Evolutionary conservation across 2,113 vertebrate genomes (phyloP).

Genomic region (Manacus vitellinus): DNA sequence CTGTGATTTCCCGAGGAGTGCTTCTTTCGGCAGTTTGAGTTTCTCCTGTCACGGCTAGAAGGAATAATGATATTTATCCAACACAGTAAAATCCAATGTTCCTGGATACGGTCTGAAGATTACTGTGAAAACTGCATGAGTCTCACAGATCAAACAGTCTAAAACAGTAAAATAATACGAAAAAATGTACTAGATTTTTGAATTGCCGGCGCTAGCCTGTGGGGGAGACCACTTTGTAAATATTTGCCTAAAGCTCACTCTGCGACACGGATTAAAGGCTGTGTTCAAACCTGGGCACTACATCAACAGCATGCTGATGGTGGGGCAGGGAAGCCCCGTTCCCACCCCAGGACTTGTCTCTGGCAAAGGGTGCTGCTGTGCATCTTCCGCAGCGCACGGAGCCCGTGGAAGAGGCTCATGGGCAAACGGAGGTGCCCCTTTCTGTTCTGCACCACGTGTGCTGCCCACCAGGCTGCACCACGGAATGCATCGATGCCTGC

Average conservation of each 20-base stretch:
- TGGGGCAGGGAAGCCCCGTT: background rate
- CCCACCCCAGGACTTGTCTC: background rate
- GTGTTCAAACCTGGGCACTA: background rate
- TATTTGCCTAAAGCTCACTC: background rate
- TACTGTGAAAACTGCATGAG: background rate
- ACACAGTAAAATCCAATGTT: background rate
- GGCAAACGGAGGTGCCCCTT: background rate
- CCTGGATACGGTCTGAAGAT: background rate
- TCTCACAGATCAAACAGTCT: background rate
- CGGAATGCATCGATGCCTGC: fast-evolving
- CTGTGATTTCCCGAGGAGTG: background rate
- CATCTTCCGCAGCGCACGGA: background rate
- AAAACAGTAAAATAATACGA: background rate
- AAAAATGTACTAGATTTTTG: background rate
- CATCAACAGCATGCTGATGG: fast-evolving
- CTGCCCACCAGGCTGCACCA: background rate
- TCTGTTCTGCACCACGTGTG: fast-evolving
- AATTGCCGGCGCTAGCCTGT: background rate
- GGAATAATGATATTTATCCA: background rate
- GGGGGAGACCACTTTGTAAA: background rate
- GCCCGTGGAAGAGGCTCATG: background rate
- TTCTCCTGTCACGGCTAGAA: background rate
- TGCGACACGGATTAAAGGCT: background rate
- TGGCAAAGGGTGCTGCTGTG: background rate
- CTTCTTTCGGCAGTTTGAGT: background rate